Evolutionary conservation across 2,888 invertebrate species (phyloP).

Genomic region (Cerceris rybyensis): DNA sequence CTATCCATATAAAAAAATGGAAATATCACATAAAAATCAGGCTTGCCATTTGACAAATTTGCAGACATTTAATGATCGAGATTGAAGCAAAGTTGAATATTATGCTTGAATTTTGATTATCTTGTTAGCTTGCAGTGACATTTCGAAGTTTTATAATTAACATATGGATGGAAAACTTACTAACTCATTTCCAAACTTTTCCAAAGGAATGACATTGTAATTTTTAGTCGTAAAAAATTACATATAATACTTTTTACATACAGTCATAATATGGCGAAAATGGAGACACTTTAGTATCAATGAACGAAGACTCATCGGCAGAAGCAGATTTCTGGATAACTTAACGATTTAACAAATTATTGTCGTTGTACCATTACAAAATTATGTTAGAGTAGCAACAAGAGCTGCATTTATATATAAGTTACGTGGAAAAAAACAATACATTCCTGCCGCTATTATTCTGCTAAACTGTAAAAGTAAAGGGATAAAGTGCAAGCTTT

Average conservation of each 20-base stretch:
- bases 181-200: conserved; percentile 2
- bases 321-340: background rate
- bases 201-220: conserved; percentile 6
- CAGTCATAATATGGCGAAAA: background rate
- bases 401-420: background rate
- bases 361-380: conserved; percentile 19
- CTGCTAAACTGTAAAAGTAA: too few relatives aligned
- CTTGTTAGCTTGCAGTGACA: too few relatives aligned
- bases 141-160: conserved; percentile 34
- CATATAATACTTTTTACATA: conserved; percentile 1
- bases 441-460: too few relatives aligned
- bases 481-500: too few relatives aligned
- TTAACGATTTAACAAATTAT: conserved; percentile 16
- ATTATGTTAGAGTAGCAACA: background rate
- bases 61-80: too few relatives aligned
- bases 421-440: background rate
- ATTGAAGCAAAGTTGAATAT: too few relatives aligned
- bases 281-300: background rate
- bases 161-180: conserved; percentile 12
- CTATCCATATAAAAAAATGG: too few relatives aligned
- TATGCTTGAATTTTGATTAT: too few relatives aligned
- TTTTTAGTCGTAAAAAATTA: conserved; percentile 1
- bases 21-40: too few relatives aligned
- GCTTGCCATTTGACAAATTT: too few relatives aligned
- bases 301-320: background rate